These are phyloP conservation scores for Sander vitreus DNA, from an alignment of 2,113 vertebrate species.

Conservation along the genomic window DNA sequence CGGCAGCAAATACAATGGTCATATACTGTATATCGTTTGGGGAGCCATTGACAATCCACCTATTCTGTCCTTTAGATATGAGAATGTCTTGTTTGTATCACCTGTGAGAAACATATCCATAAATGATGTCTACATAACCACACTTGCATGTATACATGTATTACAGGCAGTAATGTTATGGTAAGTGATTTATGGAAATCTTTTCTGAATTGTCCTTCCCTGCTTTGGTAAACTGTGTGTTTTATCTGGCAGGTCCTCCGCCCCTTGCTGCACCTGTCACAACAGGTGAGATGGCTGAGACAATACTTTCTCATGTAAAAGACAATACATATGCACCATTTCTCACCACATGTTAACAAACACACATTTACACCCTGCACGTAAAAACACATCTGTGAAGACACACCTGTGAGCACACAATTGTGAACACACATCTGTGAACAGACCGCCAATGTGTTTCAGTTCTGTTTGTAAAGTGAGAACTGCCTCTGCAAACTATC, in stretches of 20 bases:
- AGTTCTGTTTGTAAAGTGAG: not conserved
- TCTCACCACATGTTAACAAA: not conserved
- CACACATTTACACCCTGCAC: not conserved
- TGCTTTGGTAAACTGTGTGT: conserved; percentile 12
- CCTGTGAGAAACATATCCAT: no score
- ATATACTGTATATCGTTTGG: no score
- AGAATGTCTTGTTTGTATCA: no score
- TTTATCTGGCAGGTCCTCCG: conserved; percentile 19
- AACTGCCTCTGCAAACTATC: not conserved
- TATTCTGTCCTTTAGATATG: no score
- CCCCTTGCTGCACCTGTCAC: not conserved
- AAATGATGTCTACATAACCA: no score
- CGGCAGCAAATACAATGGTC: no score
- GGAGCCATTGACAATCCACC: no score
- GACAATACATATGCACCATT: not conserved
- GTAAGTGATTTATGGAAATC: not conserved
- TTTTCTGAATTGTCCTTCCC: not conserved
- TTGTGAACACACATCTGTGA: not conserved
- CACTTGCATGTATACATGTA: no score
- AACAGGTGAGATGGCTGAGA: conserved; percentile 51
- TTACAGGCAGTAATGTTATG: no score
- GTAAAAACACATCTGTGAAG: not conserved
- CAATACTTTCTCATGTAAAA: not conserved
- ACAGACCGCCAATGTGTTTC: not conserved
- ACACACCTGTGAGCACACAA: not conserved